phyloP scores from a whole-genome alignment of 2,113 vertebrate species.

The Scomber colias region DNA sequence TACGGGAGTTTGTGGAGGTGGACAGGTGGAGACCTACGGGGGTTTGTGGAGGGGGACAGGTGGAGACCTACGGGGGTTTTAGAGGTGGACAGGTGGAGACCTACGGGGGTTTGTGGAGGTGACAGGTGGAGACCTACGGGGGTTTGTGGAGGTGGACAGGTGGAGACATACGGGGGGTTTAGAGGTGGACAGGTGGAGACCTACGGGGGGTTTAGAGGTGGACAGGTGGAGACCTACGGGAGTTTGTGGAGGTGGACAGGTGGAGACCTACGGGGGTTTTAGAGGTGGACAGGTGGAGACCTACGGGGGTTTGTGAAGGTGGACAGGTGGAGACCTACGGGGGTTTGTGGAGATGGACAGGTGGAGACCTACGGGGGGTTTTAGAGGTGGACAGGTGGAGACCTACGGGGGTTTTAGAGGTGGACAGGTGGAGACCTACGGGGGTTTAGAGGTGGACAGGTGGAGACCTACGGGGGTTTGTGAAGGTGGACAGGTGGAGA shows the following conservation, averaged over 20 bases:
- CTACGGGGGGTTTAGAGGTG: no score
- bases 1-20: slow-evolving; percentile 89
- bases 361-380: background rate
- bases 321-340: no score
- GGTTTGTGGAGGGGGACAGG: slow-evolving; percentile 40
- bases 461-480: background rate
- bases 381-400: background rate
- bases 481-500: background rate
- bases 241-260: background rate
- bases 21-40: background rate
- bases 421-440: no score
- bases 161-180: no score
- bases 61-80: no score
- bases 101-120: no score
- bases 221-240: no score
- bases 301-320: no score
- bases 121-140: background rate
- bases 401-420: no score
- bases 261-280: background rate
- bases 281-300: background rate
- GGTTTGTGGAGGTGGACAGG: background rate
- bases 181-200: no score
- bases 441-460: background rate
- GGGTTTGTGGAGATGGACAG: background rate
- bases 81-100: no score